These are phyloP conservation scores for Torymus tubicola DNA, from an alignment of 2,888 invertebrate genomes.

Conservation along the genomic window DNA sequence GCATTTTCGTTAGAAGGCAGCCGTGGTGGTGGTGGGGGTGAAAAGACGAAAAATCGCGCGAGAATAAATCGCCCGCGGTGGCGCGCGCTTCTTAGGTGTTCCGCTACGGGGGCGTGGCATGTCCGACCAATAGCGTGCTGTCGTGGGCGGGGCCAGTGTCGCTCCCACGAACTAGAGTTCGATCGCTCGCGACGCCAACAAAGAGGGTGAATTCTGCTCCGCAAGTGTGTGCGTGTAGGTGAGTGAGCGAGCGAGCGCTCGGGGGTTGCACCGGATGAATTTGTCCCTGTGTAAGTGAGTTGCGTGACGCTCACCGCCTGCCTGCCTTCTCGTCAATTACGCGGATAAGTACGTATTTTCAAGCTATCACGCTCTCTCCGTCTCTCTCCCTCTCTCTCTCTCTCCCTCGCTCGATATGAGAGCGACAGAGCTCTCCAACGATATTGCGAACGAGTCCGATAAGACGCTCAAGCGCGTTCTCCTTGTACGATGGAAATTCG, in stretches of 20 bases:
- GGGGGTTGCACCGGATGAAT: conserved; percentile 25
- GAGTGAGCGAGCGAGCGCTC: conserved; percentile 11
- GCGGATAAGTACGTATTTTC: conserved; percentile 68
- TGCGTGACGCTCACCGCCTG: conserved; percentile 66
- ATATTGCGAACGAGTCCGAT: no score
- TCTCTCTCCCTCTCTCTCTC: background rate
- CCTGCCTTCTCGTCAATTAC: conserved; percentile 71
- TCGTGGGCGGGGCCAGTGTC: conserved; percentile 9
- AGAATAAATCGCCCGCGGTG: conserved; percentile 63
- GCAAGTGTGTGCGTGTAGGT: background rate
- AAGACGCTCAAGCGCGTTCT: no score
- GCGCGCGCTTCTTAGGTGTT: conserved; percentile 55
- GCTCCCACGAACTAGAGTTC: background rate
- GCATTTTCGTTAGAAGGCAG: conserved; percentile 40
- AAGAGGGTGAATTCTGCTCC: conserved; percentile 23
- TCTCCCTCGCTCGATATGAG: background rate
- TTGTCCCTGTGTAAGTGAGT: conserved; percentile 55
- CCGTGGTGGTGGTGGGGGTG: conserved; percentile 57
- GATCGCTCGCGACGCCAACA: conserved; percentile 1
- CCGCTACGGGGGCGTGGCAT: background rate
- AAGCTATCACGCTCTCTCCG: conserved; percentile 34
- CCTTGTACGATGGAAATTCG: no score
- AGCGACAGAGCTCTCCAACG: no score
- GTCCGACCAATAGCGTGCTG: conserved; percentile 21
- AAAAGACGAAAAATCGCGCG: conserved; percentile 66